Percentiles rank a stretch among this genome's conserved stretches.
Evolutionary conservation across 2,113 vertebrate species (phyloP).

Genomic region (Rattus norvegicus): DNA sequence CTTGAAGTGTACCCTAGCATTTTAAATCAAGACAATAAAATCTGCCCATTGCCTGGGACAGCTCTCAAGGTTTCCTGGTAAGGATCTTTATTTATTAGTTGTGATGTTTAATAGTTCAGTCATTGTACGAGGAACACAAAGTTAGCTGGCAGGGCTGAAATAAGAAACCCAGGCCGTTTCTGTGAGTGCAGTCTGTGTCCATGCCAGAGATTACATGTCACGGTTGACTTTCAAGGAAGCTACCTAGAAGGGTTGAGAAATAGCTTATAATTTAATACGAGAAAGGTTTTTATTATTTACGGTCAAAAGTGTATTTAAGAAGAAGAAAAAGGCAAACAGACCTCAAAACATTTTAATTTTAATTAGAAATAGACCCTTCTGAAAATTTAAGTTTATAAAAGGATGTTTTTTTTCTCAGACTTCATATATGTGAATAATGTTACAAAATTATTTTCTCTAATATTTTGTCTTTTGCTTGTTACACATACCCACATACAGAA

Average conservation of each 20-base stretch:
- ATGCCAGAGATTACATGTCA: not conserved
- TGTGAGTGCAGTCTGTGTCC: not conserved
- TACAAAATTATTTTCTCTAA: constrained; percentile 14
- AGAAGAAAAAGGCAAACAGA: constrained; percentile 1
- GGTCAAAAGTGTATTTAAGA: not conserved
- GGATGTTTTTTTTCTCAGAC: not conserved
- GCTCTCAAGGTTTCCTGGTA: constrained; percentile 93
- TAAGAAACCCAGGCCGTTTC: not conserved
- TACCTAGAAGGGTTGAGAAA: not conserved
- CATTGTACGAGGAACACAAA: not conserved
- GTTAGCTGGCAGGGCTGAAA: not conserved
- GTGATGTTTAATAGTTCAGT: not conserved
- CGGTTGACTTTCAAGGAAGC: not conserved
- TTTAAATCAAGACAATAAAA: constrained; percentile 95
- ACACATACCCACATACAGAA: not conserved
- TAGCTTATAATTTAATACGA: not conserved
- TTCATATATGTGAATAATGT: not conserved
- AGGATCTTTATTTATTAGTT: constrained; percentile 62
- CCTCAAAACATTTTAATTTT: constrained; percentile 9
- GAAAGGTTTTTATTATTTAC: constrained; percentile 15
- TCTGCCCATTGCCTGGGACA: constrained; percentile 86
- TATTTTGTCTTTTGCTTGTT: not conserved
- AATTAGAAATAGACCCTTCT: not conserved
- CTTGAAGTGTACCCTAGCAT: constrained; percentile 95
- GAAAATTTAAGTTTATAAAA: constrained; percentile 21